Conservation (phyloP, 2,797 vertebrate species). For the Trematocara caparti region DNA sequence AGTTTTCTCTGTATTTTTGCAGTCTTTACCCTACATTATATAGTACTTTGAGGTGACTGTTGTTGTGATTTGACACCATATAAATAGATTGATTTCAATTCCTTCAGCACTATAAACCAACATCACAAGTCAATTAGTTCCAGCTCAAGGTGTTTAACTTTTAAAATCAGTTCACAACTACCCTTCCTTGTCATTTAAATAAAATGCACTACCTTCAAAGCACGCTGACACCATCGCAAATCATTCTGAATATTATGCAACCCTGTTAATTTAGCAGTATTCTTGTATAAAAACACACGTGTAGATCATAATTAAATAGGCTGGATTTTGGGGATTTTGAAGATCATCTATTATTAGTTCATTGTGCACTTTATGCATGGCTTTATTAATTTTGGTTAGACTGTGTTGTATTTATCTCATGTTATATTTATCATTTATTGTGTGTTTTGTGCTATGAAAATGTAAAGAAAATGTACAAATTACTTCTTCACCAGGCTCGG, state of each 20-base stretch:
- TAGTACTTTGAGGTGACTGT: not conserved
- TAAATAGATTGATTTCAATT: not conserved
- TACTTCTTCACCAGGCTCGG: not conserved
- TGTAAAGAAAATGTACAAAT: not conserved
- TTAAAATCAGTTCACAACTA: not conserved
- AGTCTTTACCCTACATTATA: not conserved
- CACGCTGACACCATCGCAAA: not conserved
- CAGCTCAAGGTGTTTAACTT: not conserved
- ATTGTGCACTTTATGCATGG: constrained; percentile 69
- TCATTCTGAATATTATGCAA: accelerated
- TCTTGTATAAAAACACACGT: accelerated
- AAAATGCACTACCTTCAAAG: not conserved
- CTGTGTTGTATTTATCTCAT: not conserved
- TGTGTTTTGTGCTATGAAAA: not conserved
- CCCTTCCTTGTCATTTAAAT: not conserved
- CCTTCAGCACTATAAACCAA: not conserved
- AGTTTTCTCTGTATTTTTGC: not conserved
- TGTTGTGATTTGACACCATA: not conserved
- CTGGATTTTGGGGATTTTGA: not conserved
- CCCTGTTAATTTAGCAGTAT: not conserved
- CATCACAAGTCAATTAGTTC: not conserved
- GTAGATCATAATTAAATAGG: not conserved
- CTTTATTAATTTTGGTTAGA: constrained; percentile 19
- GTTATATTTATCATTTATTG: not conserved
- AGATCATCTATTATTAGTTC: not conserved